Evolutionary conservation across 2,888 invertebrate species (phyloP), one percentile per base, ranked within the genome.

Genomic region (Phaedon cochleariae): DNA sequence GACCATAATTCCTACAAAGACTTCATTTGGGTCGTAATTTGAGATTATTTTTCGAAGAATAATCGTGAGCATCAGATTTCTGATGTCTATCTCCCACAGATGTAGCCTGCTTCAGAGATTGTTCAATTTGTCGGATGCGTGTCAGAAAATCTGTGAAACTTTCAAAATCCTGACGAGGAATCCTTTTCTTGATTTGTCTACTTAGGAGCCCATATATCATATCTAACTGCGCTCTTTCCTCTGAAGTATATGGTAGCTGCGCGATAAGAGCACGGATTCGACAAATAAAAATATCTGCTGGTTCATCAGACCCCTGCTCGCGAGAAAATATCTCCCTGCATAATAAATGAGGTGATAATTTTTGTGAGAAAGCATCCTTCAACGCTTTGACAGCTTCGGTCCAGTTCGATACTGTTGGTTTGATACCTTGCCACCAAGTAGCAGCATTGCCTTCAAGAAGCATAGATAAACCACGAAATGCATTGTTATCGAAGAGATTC

Each of bases 381-480:
- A 55, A 34, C 17, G 37, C 37, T 26, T 26, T 37, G 34, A 55
- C 34, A 29, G 55, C 34, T 20, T 29, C 34, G 10, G n/a, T 41
- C 41, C 57, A 57, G 4, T 57, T 41, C 1, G 34, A 6, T 22
- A 41, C 10, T n/a, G 57, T 37, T 41, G 29, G 29, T 20, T 57
- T 41, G 3, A 57, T 45, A 7, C 57, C 57, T 37, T 57, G 57
- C 57, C 57, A 41, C 57, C 41, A 57, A 29, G 57, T 41, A 45
- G 57, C 57, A 22, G 57, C 57, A 4, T 37, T 45, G 22, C 41
- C 57, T 57, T 21, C 45, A 9, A 57, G 57, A 29, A 57, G 34
- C 41, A 57, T 57, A n/a, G 57, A 41, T 17, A 57, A 41, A 37
- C 41, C 57, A 18, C 41, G 41, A 22, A 57, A 45, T 22, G 57